A percentile compares a stretch with the other conserved stretches of the same genome.
Conservation (phyloP, 2,888 invertebrate species). For the Exocentrus adspersus region DNA sequence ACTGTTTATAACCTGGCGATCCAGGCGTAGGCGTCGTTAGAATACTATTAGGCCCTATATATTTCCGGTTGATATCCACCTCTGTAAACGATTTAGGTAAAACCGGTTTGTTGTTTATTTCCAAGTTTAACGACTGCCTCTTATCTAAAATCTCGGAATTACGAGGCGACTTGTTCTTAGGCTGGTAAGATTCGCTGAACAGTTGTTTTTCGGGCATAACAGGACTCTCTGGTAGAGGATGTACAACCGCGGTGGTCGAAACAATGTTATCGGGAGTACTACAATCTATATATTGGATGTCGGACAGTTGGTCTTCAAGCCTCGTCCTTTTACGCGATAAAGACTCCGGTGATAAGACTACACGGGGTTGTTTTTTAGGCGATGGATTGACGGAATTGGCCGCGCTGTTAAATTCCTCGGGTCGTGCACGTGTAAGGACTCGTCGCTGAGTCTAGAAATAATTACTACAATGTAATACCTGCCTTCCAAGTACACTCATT, state of each 20-base stretch:
- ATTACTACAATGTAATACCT: neutral
- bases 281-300: conserved; percentile 85
- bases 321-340: conserved; percentile 73
- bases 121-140: conserved; percentile 59
- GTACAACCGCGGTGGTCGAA: conserved; percentile 59
- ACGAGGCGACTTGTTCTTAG: conserved; percentile 60
- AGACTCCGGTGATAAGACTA: conserved; percentile 65
- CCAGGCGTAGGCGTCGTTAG: conserved; percentile 58
- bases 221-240: conserved; percentile 48
- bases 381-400: conserved; percentile 69
- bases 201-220: conserved; percentile 31
- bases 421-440: conserved; percentile 65
- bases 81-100: conserved; percentile 60
- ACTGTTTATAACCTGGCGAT: conserved; percentile 58
- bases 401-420: conserved; percentile 68
- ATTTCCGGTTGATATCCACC: conserved; percentile 53
- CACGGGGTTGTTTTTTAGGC: conserved; percentile 70
- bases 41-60: conserved; percentile 49
- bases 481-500: no score
- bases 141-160: conserved; percentile 58
- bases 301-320: conserved; percentile 81
- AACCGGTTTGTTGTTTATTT: conserved; percentile 39
- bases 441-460: conserved; percentile 63
- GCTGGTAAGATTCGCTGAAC: conserved; percentile 55
- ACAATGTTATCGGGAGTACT: conserved; percentile 73